These are phyloP conservation scores for Octopus sinensis DNA, from an alignment of 1,140 invertebrate genomes.

Conservation along the genomic window DNA sequence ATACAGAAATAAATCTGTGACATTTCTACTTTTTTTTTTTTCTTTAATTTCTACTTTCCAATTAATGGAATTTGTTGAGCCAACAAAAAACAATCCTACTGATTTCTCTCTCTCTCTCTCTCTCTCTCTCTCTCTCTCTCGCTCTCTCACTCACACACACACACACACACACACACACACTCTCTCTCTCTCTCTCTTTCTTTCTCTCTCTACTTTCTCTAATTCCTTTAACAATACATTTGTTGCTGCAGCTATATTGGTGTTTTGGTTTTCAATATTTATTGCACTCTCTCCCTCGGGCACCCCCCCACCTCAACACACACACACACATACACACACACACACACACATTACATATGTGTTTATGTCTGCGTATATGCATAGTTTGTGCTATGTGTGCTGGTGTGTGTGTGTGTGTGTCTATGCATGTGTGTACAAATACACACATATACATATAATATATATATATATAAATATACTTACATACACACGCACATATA, in stretches of 20 bases:
- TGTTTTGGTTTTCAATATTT: background rate
- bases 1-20: background rate
- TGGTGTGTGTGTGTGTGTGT: too few relatives aligned
- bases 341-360: too few relatives aligned
- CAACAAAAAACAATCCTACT: background rate
- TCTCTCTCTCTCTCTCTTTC: background rate
- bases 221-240: background rate
- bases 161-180: background rate
- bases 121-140: background rate
- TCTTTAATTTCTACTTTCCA: background rate
- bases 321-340: too few relatives aligned
- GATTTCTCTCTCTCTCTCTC: background rate
- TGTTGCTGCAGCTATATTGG: background rate
- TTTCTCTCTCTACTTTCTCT: background rate
- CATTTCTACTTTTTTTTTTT: background rate
- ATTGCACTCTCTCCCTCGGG: background rate
- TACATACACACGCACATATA: too few relatives aligned
- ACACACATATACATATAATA: too few relatives aligned
- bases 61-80: background rate
- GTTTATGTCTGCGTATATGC: too few relatives aligned
- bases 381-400: too few relatives aligned
- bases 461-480: too few relatives aligned
- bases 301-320: too few relatives aligned
- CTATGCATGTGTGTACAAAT: too few relatives aligned
- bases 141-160: background rate